These are phyloP conservation scores for Eupithecia subfuscata DNA, from an alignment of 2,888 invertebrate genomes.

Conservation along the genomic window DNA sequence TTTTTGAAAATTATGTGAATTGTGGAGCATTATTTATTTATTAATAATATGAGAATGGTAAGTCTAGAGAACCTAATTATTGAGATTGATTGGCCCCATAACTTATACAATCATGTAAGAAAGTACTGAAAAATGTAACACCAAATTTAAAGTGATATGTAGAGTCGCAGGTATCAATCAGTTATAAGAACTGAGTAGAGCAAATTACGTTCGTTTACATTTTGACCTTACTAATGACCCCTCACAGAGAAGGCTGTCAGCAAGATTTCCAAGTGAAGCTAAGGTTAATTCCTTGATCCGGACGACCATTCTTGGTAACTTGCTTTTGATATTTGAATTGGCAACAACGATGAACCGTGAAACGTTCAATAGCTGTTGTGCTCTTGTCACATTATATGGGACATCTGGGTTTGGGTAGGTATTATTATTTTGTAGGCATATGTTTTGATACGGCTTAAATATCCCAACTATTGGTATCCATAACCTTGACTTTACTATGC, in stretches of 20 bases:
- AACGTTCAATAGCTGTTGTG: slow-evolving; percentile 16
- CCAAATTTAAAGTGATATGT: neutral
- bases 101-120: neutral
- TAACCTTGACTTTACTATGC: slow-evolving; percentile 20
- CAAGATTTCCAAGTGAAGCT: slow-evolving; percentile 54
- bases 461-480: neutral
- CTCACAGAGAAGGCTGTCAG: slow-evolving; percentile 47
- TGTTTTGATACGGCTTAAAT: slow-evolving; percentile 3
- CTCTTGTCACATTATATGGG: slow-evolving; percentile 17
- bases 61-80: neutral
- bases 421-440: slow-evolving; percentile 4
- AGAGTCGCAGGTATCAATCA: neutral
- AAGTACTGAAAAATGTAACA: neutral
- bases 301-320: slow-evolving; percentile 49
- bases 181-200: neutral
- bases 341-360: slow-evolving; percentile 26
- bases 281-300: slow-evolving; percentile 57
- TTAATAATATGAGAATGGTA: neutral
- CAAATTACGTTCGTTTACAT: slow-evolving; percentile 36
- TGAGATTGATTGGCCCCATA: neutral
- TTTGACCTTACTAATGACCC: slow-evolving; percentile 58
- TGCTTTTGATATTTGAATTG: slow-evolving; percentile 35
- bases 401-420: slow-evolving; percentile 12
- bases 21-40: too few relatives aligned
- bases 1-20: neutral